A percentile compares a stretch with the other conserved stretches of the same genome.
These are phyloP conservation scores for Macrotrachela quadricornifera DNA, from an alignment of 1,140 invertebrate genomes.

Conservation along the genomic window DNA sequence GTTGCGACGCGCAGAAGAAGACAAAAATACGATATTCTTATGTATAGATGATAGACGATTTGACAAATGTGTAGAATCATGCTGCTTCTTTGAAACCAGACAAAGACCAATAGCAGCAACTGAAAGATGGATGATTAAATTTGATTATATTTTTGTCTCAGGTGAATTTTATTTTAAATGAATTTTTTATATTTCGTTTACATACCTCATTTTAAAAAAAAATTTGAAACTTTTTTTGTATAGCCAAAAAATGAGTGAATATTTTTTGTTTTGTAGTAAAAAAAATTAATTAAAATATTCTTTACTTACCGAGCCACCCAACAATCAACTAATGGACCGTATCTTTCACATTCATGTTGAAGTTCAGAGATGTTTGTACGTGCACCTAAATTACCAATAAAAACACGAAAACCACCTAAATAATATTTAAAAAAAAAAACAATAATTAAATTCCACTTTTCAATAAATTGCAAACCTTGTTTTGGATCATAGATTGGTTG, in stretches of 20 bases:
- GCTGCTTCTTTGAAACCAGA: background rate
- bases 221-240: no score
- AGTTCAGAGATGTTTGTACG: slow-evolving; percentile 14
- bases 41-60: background rate
- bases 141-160: background rate
- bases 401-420: slow-evolving; percentile 15
- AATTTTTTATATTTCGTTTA: background rate
- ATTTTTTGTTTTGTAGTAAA: no score
- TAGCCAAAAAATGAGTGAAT: no score
- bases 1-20: no score
- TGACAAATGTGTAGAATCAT: background rate
- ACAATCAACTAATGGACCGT: slow-evolving; percentile 15
- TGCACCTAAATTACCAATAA: slow-evolving; percentile 17
- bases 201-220: no score
- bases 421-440: no score
- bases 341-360: slow-evolving; percentile 15
- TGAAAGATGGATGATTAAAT: no score
- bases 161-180: background rate
- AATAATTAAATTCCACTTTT: no score
- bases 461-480: background rate
- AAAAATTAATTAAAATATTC: background rate
- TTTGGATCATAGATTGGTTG: no score
- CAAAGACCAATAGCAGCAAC: no score
- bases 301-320: slow-evolving; percentile 17
- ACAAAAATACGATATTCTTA: no score